Evolutionary conservation across 2,888 invertebrate species (phyloP), one percentile per base, ranked within the genome.

Genomic region (Pherbina coryleti): DNA sequence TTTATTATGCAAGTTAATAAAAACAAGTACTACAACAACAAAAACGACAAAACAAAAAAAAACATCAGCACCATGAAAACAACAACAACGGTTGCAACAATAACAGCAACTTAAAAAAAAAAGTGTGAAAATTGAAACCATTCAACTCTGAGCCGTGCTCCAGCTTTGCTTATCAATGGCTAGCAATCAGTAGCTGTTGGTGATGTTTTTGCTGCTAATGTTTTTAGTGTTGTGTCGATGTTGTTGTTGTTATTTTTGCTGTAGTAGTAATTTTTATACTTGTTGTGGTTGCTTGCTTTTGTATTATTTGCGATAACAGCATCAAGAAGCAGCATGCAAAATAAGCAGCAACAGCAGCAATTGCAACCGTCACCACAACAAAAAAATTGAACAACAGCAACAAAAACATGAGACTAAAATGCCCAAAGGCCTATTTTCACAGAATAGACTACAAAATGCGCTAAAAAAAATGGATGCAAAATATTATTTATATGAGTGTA

Each of bases 91-190:
- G 0, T 5, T 14, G 11, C 60, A 60, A 28, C 60, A 37, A 37
- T 37, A 67, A 67, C 67, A 67, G 19, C 69, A 69, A 51, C 64
- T 31, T 19, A 19, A 25, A 55, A 55, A 55, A 55, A 66, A 55
- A 66, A 75, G 75, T 75, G 75, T 75, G 75, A 69, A 75, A 75
- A 75, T 75, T 55, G 75, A 75, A 75, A 75, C 75, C 75, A 55
- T 75, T 67, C 75, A 55, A 73, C 51, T 64, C 74, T 22, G 28
- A 49, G 51, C 62, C 25, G 49, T 69, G 69, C 69, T 51, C 22
- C 69, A 17, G 51, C 49, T 25, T 22, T 22, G 69, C 69, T 69
- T 69, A 69, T 69, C 69, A 69, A 69, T 69, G 69, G 69, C 28
- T 25, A 69, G 69, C 69, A 69, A 69, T 69, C 69, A 69, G 69